Base-by-base conservation (phyloP, 2,888 invertebrate species). In the Agrochola litura region DNA sequence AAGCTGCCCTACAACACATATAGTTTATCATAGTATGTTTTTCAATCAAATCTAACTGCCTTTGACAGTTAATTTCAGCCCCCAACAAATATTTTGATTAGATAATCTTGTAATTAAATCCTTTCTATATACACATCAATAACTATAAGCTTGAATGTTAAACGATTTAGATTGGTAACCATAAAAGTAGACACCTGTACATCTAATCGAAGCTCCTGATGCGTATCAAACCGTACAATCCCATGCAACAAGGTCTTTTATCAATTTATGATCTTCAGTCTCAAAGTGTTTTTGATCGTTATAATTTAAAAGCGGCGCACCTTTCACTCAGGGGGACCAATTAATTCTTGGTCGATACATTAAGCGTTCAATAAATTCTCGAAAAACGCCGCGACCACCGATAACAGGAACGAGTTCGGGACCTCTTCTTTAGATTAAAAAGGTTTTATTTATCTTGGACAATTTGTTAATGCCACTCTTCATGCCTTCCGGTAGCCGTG, bases 391-490 rank as follows among this genome's bases (percentile, higher is more conserved):
- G 91, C 88, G 81, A 84, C 84, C 80, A 83, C 79, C 91, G 95
- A 95, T 95, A 95, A 93, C 90, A 90, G 85, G 91, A 91, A 92
- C 94, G 91, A 89, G 93, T 93, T 92, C 90, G 91, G 91, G 91
- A 92, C 92, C 89, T 93, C 95, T 92, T 92, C 92, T 91, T 91
- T 90, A 90, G 91, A 93, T 95, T 95, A 94, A 95, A 95, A 94
- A 95, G 93, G 93, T 93, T 95, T 95, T 95, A 95, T 96, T 96
- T 96, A 96, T 96, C 95, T 96, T 94, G 91, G 90, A 94, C 95
- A 96, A 96, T 96, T 96, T 95, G 96, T 96, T 96, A 96, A 93
- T 96, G 96, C 94, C 96, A 96, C 94, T 95, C 92, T 91, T 91
- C 89, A 90, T 91, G 94, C 93, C 92, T 94, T 95, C 94, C 96